A percentile compares a stretch with the other conserved stretches of the same genome.
Conservation (phyloP, 2,888 invertebrate genomes). For the Campaea margaritaria region DNA sequence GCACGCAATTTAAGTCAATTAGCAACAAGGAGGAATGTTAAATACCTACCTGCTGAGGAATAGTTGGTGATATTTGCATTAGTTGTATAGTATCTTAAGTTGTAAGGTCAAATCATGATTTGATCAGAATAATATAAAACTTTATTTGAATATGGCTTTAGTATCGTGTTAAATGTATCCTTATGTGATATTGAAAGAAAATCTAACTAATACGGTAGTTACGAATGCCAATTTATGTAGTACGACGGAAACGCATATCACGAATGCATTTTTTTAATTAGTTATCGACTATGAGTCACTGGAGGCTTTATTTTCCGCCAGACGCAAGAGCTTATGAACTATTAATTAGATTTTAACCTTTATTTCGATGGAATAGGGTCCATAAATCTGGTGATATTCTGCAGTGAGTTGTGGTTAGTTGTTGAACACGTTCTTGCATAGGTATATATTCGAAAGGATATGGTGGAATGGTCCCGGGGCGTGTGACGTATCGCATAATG, state of each 20-base stretch:
- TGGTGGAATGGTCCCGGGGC: conserved; percentile 36
- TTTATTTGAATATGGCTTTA: no score
- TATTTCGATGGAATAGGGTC: conserved; percentile 30
- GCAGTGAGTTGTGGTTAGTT: conserved; percentile 11
- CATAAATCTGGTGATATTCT: conserved; percentile 3
- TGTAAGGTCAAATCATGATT: no score
- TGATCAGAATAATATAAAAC: no score
- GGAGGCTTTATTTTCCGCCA: conserved; percentile 23
- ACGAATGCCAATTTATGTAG: background rate
- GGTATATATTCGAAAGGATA: conserved; percentile 26
- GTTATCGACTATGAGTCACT: conserved; percentile 44
- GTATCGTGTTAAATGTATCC: no score
- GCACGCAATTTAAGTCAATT: background rate
- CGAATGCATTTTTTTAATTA: conserved; percentile 43
- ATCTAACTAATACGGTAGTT: no score
- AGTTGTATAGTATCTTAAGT: background rate
- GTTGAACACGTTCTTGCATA: conserved; percentile 36
- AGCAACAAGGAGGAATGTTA: conserved; percentile 3
- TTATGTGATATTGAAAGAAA: no score
- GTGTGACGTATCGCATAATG: conserved; percentile 38
- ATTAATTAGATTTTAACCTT: conserved; percentile 4
- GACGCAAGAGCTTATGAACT: conserved; percentile 10
- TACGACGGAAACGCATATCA: conserved; percentile 30
- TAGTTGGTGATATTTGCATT: conserved; percentile 11
- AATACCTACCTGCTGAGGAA: background rate